Evolutionary conservation across 2,113 vertebrate species (phyloP).

Genomic region (Geococcyx californianus): DNA sequence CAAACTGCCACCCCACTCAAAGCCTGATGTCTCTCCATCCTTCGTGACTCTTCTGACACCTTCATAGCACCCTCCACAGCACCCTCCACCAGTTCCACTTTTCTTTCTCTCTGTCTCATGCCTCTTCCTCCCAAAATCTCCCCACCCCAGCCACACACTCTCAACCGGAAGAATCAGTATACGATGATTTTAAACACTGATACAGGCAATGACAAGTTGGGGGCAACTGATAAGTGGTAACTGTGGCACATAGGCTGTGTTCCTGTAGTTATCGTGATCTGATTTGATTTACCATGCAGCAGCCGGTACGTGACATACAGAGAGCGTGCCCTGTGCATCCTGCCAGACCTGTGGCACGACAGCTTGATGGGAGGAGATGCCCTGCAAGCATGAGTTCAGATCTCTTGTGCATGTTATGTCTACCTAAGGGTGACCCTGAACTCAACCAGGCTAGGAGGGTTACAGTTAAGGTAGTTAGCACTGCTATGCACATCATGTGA

Average conservation of each 20-base stretch:
- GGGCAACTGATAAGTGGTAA: not conserved
- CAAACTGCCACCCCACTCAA: not conserved
- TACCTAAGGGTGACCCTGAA: not conserved
- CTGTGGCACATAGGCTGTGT: accelerated
- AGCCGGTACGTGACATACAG: not conserved
- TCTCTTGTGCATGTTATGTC: accelerated
- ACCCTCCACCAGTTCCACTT: not conserved
- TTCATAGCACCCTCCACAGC: not conserved
- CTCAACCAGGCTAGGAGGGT: not conserved
- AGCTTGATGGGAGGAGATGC: not conserved
- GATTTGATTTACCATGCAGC: not conserved
- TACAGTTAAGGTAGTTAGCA: not conserved
- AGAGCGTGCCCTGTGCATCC: not conserved
- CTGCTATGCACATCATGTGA: not conserved
- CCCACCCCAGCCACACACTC: too few relatives aligned
- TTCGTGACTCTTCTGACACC: not conserved
- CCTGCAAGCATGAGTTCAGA: not conserved
- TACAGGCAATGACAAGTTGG: not conserved
- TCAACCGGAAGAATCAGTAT: not conserved
- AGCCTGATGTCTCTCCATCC: not conserved
- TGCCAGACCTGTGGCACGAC: accelerated
- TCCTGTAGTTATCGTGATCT: not conserved
- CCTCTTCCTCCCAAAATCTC: not conserved
- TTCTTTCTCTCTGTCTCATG: not conserved
- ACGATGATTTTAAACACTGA: not conserved